These are phyloP conservation scores for Pherbina coryleti DNA, from an alignment of 2,888 invertebrate genomes.

Conservation along the genomic window DNA sequence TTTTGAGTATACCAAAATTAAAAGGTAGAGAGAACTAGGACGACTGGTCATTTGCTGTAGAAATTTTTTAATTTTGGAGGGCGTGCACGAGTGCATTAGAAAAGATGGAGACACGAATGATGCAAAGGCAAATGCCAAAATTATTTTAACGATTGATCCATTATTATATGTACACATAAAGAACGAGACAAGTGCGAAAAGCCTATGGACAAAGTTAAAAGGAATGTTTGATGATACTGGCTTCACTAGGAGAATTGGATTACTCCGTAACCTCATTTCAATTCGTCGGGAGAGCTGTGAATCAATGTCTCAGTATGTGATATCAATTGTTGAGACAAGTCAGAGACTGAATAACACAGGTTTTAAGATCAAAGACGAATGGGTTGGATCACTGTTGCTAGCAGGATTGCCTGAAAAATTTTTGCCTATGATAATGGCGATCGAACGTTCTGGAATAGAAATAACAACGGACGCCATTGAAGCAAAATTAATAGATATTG, in stretches of 20 bases:
- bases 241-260: slow-evolving; percentile 10
- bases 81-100: not conserved
- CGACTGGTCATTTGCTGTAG: slow-evolving; percentile 2
- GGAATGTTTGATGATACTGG: slow-evolving; percentile 20
- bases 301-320: slow-evolving; percentile 24
- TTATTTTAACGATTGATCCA: slow-evolving; percentile 36
- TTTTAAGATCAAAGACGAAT: too few relatives aligned
- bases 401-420: slow-evolving; percentile 44
- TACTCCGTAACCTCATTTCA: slow-evolving; percentile 20
- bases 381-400: slow-evolving; percentile 17
- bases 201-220: slow-evolving; percentile 29
- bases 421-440: slow-evolving; percentile 46
- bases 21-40: not conserved
- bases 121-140: slow-evolving; percentile 46
- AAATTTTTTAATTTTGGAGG: not conserved
- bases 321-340: too few relatives aligned
- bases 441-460: slow-evolving; percentile 43
- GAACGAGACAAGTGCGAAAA: not conserved
- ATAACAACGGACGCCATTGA: slow-evolving; percentile 36
- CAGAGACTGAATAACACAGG: too few relatives aligned
- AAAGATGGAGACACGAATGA: not conserved
- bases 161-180: slow-evolving; percentile 37
- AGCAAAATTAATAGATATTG: slow-evolving; percentile 24
- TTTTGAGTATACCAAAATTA: not conserved
- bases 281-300: not conserved